Evolutionary conservation across 2,888 invertebrate genomes (phyloP), one percentile per base, ranked within the genome.

Genomic region (Norana najaformis): DNA sequence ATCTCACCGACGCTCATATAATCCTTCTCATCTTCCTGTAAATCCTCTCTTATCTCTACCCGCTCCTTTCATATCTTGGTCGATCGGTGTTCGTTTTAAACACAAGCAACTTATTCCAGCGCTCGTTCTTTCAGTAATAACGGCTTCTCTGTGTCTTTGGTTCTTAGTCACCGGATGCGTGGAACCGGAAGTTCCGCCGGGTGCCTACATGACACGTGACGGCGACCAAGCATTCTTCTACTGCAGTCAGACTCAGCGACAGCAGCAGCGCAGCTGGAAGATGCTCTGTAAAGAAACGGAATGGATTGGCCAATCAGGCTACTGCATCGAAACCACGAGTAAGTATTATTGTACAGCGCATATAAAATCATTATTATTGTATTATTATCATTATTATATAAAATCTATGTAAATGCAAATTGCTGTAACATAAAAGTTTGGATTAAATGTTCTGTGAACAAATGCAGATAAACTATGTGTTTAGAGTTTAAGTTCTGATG

Each of bases 131-230:
- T 69, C n/a, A 69, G n/a, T 69, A n/a, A 85, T 20, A 36, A 18
- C 85, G 36, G 34, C 0, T 11, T 69, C 30, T 69, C 35, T 16
- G 4, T 88, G 47, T 39, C 18, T 38, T 39, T 38, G 5, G 38
- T 23, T 88, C 13, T 88, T 88, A 88, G 88, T 88, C 39, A 88
- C 37, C 39, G 88, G 88, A 88, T 88, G 88, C 37, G 38, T 38
- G 30, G 88, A 88, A 38, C 47, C 88, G 41, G 41, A 35, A 35
- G n/a, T 88, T 41, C 88, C 88, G 3, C 34, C 34, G 18, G 47
- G 35, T 35, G 37, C 88, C 23, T 37, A 88, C 39, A 88, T 88
- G 39, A 39, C 39, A 36, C 88, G 88, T 39, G 34, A 39, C 39
- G 88, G 88, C 41, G 47, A 88, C 23, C 39, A 39, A 37, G 88